Base-by-base conservation (phyloP, 2,888 invertebrate genomes). In the Oscheius sp. region DNA sequence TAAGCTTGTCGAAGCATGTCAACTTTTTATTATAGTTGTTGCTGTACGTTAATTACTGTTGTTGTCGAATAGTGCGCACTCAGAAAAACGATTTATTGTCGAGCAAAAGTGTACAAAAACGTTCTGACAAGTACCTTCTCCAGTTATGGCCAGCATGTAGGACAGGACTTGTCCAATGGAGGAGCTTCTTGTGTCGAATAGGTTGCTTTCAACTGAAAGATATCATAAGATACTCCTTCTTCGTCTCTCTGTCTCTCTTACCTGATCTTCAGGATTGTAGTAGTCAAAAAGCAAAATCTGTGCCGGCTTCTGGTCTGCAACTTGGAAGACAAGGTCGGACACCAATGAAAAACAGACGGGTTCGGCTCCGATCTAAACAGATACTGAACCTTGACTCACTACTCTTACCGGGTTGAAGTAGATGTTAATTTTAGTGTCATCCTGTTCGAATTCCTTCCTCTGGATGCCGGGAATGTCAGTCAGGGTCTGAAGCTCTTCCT, bases 211-310 rank as follows among this genome's bases (percentile, higher is more conserved):
- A 87, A 75, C 86, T 87, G 76, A 68, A 84, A 75, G 48, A 21
- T 13, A 9, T 10, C 21, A 21, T 21, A 21, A 21, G 21, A 21
- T 21, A 21, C 21, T 47, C 42, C 29, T 9, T 42, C 42, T 47
- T 10, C 75, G 13, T 10, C 32, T 13, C 33, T 21, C 42, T 48
- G 33, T 79, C 21, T 53, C 32, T 3, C 33, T 21, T n/a, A 88
- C 87, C 81, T 87, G 86, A 70, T 86, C 81, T 57, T 82, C 86
- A 78, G 94, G 94, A 89, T 96, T 95, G 86, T 96, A 96, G 85
- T 96, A 94, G 89, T 97, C 96, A 83, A 93, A 94, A 57, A 96
- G 92, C 57, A 93, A 92, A 79, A 96, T 94, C 83, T 94, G 93
- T 35, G 94, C 95, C 9, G 95, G 94, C 76, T 94, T 94, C 86